A percentile compares a stretch with the other conserved stretches of the same genome.
Conservation (phyloP, 2,797 vertebrate genomes). For the Carapus acus region DNA sequence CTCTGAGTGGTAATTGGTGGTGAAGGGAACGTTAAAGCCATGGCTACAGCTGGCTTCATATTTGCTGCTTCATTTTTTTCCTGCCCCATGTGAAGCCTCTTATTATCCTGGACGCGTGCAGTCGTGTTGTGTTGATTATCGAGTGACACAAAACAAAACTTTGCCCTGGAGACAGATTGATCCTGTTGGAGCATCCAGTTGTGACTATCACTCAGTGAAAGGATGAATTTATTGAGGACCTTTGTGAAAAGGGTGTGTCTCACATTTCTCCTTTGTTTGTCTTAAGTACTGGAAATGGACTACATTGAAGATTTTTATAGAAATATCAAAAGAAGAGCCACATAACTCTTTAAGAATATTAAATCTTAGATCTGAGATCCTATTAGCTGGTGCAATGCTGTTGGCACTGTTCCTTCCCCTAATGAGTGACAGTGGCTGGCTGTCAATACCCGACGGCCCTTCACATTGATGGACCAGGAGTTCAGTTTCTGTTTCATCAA, state of each 20-base stretch:
- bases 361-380: conserved; percentile 5
- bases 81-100: conserved; percentile 30
- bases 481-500: conserved; percentile 45
- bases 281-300: neutral
- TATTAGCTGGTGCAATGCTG: no score
- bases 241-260: no score
- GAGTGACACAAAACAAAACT: conserved; percentile 6
- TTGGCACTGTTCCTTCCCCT: conserved; percentile 8
- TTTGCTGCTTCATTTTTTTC: conserved; percentile 46
- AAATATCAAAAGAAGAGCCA: no score
- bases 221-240: no score
- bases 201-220: no score
- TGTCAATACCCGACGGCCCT: conserved; percentile 17
- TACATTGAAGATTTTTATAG: no score
- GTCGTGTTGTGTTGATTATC: conserved; percentile 17
- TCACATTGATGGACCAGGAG: conserved; percentile 35
- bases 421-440: conserved; percentile 12
- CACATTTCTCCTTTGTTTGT: conserved; percentile 11
- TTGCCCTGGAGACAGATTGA: conserved; percentile 19
- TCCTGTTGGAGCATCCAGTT: conserved; percentile 1
- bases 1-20: conserved; percentile 68
- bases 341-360: conserved; percentile 17
- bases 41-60: conserved; percentile 21
- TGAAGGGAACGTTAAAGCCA: conserved; percentile 35
- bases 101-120: conserved; percentile 20